A percentile compares a stretch with the other conserved stretches of the same genome.
These are phyloP conservation scores for Xiphophorus birchmanni DNA, from an alignment of 2,797 vertebrate species.

Conservation along the genomic window DNA sequence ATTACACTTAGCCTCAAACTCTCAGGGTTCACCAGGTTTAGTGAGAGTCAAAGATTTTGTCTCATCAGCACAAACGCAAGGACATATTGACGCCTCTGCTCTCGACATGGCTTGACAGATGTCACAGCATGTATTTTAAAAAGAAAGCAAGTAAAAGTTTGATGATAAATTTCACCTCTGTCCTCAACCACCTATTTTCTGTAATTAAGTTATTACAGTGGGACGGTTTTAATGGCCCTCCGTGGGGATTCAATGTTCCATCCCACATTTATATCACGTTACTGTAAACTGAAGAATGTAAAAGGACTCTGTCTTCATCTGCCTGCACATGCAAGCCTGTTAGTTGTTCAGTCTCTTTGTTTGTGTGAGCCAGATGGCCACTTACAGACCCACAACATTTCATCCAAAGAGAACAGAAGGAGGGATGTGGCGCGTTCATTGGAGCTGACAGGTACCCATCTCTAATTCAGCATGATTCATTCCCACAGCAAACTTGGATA, in stretches of 20 bases:
- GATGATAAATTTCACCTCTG: conserved; percentile 28
- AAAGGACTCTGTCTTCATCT: conserved; percentile 32
- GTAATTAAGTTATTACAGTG: conserved; percentile 15
- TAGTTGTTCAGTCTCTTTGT: conserved; percentile 34
- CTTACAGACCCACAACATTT: conserved; percentile 27
- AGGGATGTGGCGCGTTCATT: conserved; percentile 42
- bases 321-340: conserved; percentile 30
- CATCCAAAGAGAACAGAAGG: conserved; percentile 30
- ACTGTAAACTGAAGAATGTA: conserved; percentile 9
- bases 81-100: conserved; percentile 42
- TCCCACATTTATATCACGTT: conserved; percentile 4
- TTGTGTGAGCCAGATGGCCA: conserved; percentile 26
- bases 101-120: conserved; percentile 34
- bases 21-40: conserved; percentile 28
- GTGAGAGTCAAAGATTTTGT: conserved; percentile 37
- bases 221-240: conserved; percentile 4
- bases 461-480: conserved; percentile 76
- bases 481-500: conserved; percentile 49
- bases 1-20: conserved; percentile 38
- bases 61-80: conserved; percentile 46
- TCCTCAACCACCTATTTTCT: conserved; percentile 9
- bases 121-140: conserved; percentile 28
- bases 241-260: conserved; percentile 15
- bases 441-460: conserved; percentile 66
- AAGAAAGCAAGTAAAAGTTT: conserved; percentile 23